phyloP scores from a whole-genome alignment of 2,797 vertebrate genomes.

The Cottoperca gobio region DNA sequence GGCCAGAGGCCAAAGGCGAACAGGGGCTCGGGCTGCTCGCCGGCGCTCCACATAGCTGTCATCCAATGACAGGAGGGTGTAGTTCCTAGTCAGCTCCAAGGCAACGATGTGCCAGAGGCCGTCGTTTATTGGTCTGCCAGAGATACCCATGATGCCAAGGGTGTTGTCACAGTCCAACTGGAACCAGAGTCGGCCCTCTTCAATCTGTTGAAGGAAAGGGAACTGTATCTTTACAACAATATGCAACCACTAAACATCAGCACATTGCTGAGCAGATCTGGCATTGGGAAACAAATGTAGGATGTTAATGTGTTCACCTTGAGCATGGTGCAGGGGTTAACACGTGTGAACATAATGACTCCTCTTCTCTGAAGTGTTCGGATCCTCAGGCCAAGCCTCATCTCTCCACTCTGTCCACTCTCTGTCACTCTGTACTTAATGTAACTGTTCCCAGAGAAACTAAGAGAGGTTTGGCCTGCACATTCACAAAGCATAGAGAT shows the following conservation, averaged over 20 bases:
- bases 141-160: conserved; percentile 94
- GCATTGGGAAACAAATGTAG: not conserved
- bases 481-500: not conserved
- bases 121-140: conserved; percentile 93
- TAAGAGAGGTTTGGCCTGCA: conserved; percentile 88
- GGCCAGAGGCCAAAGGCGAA: conserved; percentile 91
- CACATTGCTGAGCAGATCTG: not conserved
- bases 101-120: conserved; percentile 94
- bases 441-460: conserved; percentile 95
- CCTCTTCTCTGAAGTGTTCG: conserved; percentile 92
- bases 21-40: conserved; percentile 89
- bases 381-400: conserved; percentile 92
- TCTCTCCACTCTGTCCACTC: conserved; percentile 89
- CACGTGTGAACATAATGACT: conserved; percentile 94
- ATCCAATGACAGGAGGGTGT: conserved; percentile 93
- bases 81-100: conserved; percentile 93
- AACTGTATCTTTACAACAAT: not conserved
- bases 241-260: not conserved
- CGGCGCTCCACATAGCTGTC: conserved; percentile 89
- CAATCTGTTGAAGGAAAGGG: conserved; percentile 83
- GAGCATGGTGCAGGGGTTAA: conserved; percentile 95
- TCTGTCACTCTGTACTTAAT: conserved; percentile 93
- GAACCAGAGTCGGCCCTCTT: conserved; percentile 93
- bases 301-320: conserved; percentile 83
- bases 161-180: conserved; percentile 97